phyloP scores from a whole-genome alignment of 2,797 vertebrate species.

The Peromyscus melanophrys region DNA sequence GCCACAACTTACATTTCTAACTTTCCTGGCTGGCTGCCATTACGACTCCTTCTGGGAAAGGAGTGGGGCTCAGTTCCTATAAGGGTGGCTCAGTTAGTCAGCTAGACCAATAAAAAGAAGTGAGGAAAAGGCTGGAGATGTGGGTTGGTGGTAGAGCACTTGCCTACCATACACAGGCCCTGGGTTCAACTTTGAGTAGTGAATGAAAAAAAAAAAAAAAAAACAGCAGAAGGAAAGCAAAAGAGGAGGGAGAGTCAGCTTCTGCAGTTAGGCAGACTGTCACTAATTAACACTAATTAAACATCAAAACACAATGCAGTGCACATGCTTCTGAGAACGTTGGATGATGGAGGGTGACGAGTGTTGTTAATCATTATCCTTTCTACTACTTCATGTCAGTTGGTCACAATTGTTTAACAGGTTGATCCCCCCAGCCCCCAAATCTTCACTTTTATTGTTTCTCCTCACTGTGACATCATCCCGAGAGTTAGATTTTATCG shows the following conservation, averaged over 20 bases:
- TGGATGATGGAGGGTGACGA: neutral
- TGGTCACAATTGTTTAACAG: slow-evolving; percentile 18
- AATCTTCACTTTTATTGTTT: slow-evolving; percentile 9
- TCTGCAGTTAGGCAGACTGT: neutral
- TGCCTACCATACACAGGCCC: neutral
- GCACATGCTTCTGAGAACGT: neutral
- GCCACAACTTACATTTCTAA: neutral
- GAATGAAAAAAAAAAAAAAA: neutral
- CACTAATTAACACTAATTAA: neutral
- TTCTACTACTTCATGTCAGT: neutral
- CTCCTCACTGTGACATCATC: neutral
- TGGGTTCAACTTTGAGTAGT: neutral
- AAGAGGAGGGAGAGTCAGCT: neutral
- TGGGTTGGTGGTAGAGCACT: neutral
- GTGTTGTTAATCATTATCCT: neutral
- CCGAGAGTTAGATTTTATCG: neutral
- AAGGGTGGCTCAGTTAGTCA: neutral
- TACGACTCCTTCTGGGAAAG: neutral
- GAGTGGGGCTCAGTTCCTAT: fast-evolving
- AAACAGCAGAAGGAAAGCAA: fast-evolving
- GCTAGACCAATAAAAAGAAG: neutral
- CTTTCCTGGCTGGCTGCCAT: neutral
- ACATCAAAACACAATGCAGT: neutral
- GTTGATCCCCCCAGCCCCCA: neutral
- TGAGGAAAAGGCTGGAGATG: no score